Conservation (phyloP, 2,888 invertebrate genomes). For the Mellilla xanthometata region DNA sequence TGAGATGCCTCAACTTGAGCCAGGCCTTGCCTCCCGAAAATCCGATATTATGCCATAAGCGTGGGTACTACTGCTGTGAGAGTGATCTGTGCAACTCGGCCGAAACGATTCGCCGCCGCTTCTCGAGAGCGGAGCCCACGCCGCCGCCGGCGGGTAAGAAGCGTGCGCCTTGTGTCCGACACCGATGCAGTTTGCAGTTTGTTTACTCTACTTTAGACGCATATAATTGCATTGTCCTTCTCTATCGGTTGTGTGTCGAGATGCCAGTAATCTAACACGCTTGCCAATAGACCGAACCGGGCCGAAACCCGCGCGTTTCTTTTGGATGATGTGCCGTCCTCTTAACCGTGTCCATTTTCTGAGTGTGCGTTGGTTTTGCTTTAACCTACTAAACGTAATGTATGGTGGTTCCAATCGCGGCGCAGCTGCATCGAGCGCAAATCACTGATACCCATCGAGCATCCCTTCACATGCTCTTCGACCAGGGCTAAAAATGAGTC, state of each 20-base stretch:
- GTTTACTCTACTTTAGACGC: conserved; percentile 75
- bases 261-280: conserved; percentile 78
- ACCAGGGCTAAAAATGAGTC: conserved; percentile 88
- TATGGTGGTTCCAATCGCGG: conserved; percentile 79
- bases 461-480: conserved; percentile 91
- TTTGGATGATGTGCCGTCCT: conserved; percentile 74
- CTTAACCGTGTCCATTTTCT: conserved; percentile 72
- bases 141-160: conserved; percentile 67
- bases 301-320: conserved; percentile 37
- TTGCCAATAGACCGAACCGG: conserved; percentile 66
- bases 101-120: conserved; percentile 59
- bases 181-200: conserved; percentile 71
- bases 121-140: conserved; percentile 55
- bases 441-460: conserved; percentile 89
- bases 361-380: conserved; percentile 81
- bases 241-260: conserved; percentile 74
- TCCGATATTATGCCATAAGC: conserved; percentile 65
- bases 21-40: conserved; percentile 81
- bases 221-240: conserved; percentile 70
- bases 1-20: conserved; percentile 80
- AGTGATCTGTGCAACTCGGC: conserved; percentile 72
- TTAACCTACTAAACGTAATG: conserved; percentile 83
- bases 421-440: conserved; percentile 90
- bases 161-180: conserved; percentile 59
- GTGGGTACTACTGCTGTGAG: conserved; percentile 71